Base-by-base conservation (phyloP, 2,797 vertebrate species). In the Heterohyrax brucei region DNA sequence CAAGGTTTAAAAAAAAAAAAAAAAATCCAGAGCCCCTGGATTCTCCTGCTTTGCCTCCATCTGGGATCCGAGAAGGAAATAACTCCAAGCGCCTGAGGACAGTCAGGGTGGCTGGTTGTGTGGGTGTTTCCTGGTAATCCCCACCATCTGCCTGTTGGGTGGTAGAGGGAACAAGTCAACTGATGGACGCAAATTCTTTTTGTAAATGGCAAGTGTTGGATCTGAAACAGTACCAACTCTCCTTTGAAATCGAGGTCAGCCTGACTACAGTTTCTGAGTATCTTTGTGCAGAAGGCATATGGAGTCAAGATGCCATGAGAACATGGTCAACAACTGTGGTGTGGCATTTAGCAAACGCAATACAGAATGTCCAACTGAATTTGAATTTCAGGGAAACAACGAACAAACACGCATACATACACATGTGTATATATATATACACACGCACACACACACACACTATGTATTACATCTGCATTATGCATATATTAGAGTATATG, bases 21-120 rank as follows among this genome's bases (percentile, higher is more conserved):
- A 59, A 19, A n/a, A 77, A 5, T 62, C 44, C 28, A 33, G 70
- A 73, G 59, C 26, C 46, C 82, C 48, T 26, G 64, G 70, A 68
- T 56, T 61, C 12, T 26, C 13, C 33, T 8, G 8, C 48, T 39
- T 53, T 0, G 0, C 22, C 14, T 1, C 2, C 16, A 24, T 19
- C 22, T n/a, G 3, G 19, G 1, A 24, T 33, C 33, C 68, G 13
- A 61, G 1, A 1, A 19, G 14, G 22, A n/a, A 44, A 28, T 73
- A 28, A 44, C 56, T 44, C 89, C 50, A 24, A 39, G 62, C 19
- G 48, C 70, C 75, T 39, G 64, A 64, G 19, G 1, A 33, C 39
- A 1, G 72, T 7, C 28, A 24, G 39, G 13, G 13, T 19, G 39
- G 59, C 81, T 3, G 19, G 39, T 80, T 22, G 26, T 39, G 4